phyloP scores from a whole-genome alignment of 2,888 invertebrate species.

The Dynastes hyllus region DNA sequence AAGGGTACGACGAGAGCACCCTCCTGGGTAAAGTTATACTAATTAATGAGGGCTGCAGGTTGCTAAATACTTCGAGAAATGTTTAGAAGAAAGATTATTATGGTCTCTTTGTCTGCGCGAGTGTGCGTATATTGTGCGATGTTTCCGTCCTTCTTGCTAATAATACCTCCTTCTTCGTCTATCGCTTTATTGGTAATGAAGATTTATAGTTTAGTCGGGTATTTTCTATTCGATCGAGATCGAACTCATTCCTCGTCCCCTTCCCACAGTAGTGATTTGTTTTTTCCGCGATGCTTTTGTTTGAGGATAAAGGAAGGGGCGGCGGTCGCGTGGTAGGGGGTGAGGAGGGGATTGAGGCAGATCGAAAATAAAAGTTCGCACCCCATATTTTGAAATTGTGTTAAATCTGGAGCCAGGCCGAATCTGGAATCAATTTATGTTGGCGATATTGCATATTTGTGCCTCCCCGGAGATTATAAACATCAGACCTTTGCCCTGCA shows the following conservation, averaged over 20 bases:
- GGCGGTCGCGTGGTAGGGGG: conserved; percentile 13
- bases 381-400: conserved; percentile 67
- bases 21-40: conserved; percentile 71
- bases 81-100: conserved; percentile 65
- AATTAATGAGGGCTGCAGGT: conserved; percentile 71
- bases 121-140: conserved; percentile 30
- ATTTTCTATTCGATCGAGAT: conserved; percentile 45
- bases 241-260: conserved; percentile 36
- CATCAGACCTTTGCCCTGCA: conserved; percentile 54
- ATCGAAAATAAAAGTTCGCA: conserved; percentile 65
- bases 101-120: conserved; percentile 50
- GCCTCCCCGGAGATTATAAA: conserved; percentile 67
- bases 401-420: conserved; percentile 67
- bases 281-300: conserved; percentile 28
- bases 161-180: conserved; percentile 19
- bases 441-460: conserved; percentile 72
- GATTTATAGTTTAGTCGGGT: conserved; percentile 50
- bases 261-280: conserved; percentile 46
- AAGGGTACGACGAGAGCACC: conserved; percentile 59
- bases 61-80: conserved; percentile 69
- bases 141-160: conserved; percentile 22
- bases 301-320: conserved; percentile 5
- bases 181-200: conserved; percentile 48
- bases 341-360: conserved; percentile 27
- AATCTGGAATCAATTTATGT: conserved; percentile 72